Base-by-base conservation (phyloP, 2,113 vertebrate species). In the Rhea pennata region DNA sequence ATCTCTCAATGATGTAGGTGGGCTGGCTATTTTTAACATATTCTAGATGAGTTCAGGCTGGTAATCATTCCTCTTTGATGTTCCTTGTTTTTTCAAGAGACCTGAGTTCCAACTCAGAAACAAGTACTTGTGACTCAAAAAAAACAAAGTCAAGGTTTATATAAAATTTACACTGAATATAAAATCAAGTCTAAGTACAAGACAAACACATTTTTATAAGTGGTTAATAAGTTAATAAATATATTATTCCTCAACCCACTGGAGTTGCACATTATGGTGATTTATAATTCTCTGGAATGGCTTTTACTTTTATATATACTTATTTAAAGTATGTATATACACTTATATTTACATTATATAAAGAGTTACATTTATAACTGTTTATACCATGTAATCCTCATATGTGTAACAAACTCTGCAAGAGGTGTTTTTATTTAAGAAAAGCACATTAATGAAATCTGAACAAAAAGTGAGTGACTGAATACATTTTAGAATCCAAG, bases 1-100 rank as follows among this genome's bases (percentile, higher is more conserved):
- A 95, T 96, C 97, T 97, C 80, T 66, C 92, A 89, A 80, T 94
- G 92, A 94, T 88, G 79, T 95, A 93, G 96, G 98, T 97, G 95
- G 94, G 94, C 96, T 96, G 96, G 88, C 81, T 95, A 96, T 96
- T 98, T 98, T 97, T 97, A 97, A 96, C 96, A 92, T 89, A 95
- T 96, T 97, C 93, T 90, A 88, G 94, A 96, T 86, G 95, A 97
- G 97, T 96, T 96, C 97, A 95, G 96, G 88, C 92, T 97, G 96
- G 97, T 98, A 97, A 98, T 97, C 96, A 98, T 97, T 96, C 96
- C 92, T 96, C 94, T 94, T 50, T 90, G 74, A 88, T 91, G 91
- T 69, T 92, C 23, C 64, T 96, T 72, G 87, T 83, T 94, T 96
- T 93, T 3, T 94, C 83, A 89, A 94, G 81, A 88, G 67, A 50